These are phyloP conservation scores for Echinops telfairi DNA, from an alignment of 2,113 vertebrate species.

Conservation along the genomic window DNA sequence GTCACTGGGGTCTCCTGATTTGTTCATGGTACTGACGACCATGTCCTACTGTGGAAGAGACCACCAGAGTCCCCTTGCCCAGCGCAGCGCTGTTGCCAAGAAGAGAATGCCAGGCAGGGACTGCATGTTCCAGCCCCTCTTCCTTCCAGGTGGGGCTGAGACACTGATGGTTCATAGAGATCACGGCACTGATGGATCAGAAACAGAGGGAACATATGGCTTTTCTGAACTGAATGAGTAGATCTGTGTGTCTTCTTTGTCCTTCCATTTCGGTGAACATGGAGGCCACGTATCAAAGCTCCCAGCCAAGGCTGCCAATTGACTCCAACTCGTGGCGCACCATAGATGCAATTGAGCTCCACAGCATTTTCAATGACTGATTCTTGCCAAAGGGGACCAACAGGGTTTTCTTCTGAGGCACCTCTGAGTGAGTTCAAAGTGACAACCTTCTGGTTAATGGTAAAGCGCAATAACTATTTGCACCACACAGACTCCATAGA, in stretches of 20 bases:
- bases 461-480: too few relatives aligned
- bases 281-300: neutral
- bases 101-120: too few relatives aligned
- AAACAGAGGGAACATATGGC: neutral
- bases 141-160: too few relatives aligned
- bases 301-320: neutral
- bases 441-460: neutral
- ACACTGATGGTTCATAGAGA: too few relatives aligned
- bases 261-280: neutral
- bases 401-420: neutral
- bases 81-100: accelerated
- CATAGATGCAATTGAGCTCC: too few relatives aligned
- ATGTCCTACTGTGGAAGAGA: neutral
- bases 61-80: neutral
- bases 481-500: too few relatives aligned
- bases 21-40: neutral
- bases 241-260: accelerated
- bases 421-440: neutral
- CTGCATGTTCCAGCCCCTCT: neutral
- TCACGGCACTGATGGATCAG: neutral
- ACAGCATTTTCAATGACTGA: too few relatives aligned
- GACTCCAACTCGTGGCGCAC: neutral
- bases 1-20: neutral
- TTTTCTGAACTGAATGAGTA: neutral
- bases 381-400: neutral